A percentile compares a stretch with the other conserved stretches of the same genome.
phyloP scores from a whole-genome alignment of 2,888 invertebrate genomes.

The Pollenia angustigena region DNA sequence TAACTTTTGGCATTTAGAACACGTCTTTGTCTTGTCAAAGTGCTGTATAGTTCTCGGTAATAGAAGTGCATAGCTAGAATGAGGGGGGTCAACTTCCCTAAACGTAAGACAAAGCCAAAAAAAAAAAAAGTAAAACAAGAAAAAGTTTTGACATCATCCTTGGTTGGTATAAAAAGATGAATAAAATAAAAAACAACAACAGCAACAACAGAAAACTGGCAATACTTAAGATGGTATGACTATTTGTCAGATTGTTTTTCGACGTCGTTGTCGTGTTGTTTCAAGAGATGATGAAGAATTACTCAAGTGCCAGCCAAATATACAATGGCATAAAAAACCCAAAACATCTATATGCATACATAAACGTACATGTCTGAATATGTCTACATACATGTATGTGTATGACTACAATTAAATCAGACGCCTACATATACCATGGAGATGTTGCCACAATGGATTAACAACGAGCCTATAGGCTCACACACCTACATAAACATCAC shows the following conservation, averaged over 20 bases:
- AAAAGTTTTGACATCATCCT: constrained; percentile 65
- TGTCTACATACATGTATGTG: not conserved
- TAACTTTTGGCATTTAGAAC: constrained; percentile 56
- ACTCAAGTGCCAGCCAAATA: constrained; percentile 72
- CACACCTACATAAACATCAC: constrained; percentile 28
- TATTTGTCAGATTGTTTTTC: constrained; percentile 62
- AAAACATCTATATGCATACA: constrained; percentile 22
- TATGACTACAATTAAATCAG: constrained; percentile 62
- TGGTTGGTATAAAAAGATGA: constrained; percentile 55
- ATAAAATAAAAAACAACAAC: constrained; percentile 24
- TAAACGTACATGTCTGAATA: constrained; percentile 2
- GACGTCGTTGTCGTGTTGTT: constrained; percentile 56
- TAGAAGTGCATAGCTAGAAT: not conserved
- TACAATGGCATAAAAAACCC: constrained; percentile 54
- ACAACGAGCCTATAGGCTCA: constrained; percentile 50
- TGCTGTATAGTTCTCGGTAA: not conserved
- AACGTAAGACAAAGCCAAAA: constrained; percentile 57
- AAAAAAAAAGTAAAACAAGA: constrained; percentile 16
- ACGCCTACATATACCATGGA: constrained; percentile 59
- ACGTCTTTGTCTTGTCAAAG: not conserved
- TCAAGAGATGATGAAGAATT: constrained; percentile 73
- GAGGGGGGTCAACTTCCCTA: constrained; percentile 62
- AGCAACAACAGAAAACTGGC: constrained; percentile 59
- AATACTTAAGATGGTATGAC: constrained; percentile 65
- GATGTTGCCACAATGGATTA: constrained; percentile 60